These are phyloP conservation scores for Drosophila tani DNA, from an alignment of 1,140 invertebrate genomes.

Conservation along the genomic window DNA sequence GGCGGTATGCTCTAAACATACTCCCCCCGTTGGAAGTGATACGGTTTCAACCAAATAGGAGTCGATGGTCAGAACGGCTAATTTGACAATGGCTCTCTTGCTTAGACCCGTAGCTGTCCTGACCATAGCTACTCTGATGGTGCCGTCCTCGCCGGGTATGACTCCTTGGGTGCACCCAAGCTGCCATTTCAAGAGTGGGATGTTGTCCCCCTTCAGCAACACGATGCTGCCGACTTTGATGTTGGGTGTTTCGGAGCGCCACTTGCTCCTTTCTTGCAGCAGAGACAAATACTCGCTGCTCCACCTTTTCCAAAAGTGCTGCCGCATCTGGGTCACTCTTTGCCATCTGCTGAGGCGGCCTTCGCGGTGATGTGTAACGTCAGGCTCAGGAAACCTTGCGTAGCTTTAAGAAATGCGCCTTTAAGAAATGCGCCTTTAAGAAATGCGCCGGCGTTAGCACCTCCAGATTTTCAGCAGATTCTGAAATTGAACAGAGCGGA, in stretches of 20 bases:
- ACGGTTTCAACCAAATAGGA: background rate
- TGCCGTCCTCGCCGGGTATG: background rate
- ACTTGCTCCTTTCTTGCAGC: background rate
- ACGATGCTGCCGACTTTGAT: background rate
- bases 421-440: no score
- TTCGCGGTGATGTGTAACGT: no score
- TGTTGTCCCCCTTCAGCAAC: background rate
- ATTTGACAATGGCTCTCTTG: conserved; percentile 1
- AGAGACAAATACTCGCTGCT: background rate
- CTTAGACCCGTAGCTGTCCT: background rate
- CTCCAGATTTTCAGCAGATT: no score
- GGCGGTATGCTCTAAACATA: background rate
- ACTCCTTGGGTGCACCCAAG: background rate
- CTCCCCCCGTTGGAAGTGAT: background rate
- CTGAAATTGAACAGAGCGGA: no score
- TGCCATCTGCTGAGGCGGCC: no score
- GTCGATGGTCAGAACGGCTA: background rate
- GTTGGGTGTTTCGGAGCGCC: background rate
- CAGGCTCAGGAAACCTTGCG: no score
- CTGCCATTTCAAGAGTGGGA: background rate
- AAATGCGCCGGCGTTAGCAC: no score
- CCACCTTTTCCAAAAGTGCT: background rate
- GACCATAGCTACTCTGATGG: background rate
- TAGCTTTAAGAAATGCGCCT: no score
- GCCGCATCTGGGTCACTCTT: background rate